These are phyloP conservation scores for Arctia plantaginis DNA, from an alignment of 2,888 invertebrate species.

Conservation along the genomic window DNA sequence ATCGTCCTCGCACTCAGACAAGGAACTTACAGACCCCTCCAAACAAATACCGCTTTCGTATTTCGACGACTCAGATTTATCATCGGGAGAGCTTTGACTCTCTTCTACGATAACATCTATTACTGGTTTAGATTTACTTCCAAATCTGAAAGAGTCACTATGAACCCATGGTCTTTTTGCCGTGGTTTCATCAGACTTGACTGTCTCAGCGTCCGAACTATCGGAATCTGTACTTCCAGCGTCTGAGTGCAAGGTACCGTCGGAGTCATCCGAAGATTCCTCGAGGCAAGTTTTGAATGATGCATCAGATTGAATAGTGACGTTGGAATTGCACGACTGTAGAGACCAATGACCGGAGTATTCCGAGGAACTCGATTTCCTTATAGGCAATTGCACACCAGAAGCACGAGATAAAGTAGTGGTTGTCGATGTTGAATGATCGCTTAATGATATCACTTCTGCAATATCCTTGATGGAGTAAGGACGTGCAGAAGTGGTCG, in stretches of 20 bases:
- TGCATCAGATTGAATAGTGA: constrained; percentile 75
- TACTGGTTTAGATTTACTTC: constrained; percentile 62
- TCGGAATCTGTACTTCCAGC: constrained; percentile 78
- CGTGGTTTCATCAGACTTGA: constrained; percentile 77
- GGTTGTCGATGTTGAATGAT: constrained; percentile 67
- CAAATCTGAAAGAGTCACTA: constrained; percentile 80
- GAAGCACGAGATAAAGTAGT: constrained; percentile 74
- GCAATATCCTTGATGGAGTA: constrained; percentile 81
- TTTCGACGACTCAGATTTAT: constrained; percentile 69
- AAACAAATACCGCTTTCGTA: constrained; percentile 79
- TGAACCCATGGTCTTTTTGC: constrained; percentile 81
- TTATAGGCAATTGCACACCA: constrained; percentile 72
- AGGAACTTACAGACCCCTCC: constrained; percentile 73
- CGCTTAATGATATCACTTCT: constrained; percentile 76
- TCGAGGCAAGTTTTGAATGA: constrained; percentile 79
- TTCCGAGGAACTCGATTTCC: constrained; percentile 81
- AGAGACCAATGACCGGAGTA: constrained; percentile 81
- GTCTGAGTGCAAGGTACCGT: constrained; percentile 78
- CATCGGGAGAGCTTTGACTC: constrained; percentile 56
- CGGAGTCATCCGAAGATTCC: constrained; percentile 77
- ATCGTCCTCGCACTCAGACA: constrained; percentile 75
- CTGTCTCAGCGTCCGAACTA: constrained; percentile 77
- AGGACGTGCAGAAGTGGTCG: constrained; percentile 69
- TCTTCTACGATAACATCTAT: constrained; percentile 69
- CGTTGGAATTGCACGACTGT: constrained; percentile 78